Percentiles rank a stretch among this genome's conserved stretches.
Conservation (phyloP, 2,797 vertebrate genomes). For the Sebastes melanostomus region DNA sequence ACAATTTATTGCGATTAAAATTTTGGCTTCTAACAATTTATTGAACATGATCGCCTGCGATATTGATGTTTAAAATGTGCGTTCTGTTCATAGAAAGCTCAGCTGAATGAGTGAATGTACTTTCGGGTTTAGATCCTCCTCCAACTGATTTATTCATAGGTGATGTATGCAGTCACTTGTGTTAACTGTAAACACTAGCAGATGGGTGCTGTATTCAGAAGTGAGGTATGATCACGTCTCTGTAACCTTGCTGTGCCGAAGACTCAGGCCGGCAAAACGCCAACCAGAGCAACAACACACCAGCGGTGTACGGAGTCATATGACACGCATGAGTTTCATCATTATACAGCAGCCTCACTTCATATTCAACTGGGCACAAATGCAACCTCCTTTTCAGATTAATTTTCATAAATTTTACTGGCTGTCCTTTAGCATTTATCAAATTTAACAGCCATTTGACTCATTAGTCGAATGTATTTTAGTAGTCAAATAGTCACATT, state of each 20-base stretch:
- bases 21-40: too few relatives aligned
- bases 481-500: neutral
- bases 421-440: neutral
- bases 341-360: conserved; percentile 65
- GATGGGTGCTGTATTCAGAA: conserved; percentile 78
- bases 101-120: too few relatives aligned
- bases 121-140: too few relatives aligned
- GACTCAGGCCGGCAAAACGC: conserved; percentile 73
- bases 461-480: too few relatives aligned
- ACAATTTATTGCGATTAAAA: too few relatives aligned
- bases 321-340: conserved; percentile 90
- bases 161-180: neutral
- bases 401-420: neutral
- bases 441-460: neutral
- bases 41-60: too few relatives aligned
- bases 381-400: neutral
- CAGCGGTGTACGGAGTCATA: conserved; percentile 74
- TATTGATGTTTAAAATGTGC: too few relatives aligned
- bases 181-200: neutral
- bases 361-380: neutral
- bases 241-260: neutral
- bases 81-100: too few relatives aligned
- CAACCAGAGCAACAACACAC: conserved; percentile 17
- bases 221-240: conserved; percentile 75
- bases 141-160: neutral